Base-by-base conservation (phyloP, 2,113 vertebrate genomes). In the Zosterops borbonicus region DNA sequence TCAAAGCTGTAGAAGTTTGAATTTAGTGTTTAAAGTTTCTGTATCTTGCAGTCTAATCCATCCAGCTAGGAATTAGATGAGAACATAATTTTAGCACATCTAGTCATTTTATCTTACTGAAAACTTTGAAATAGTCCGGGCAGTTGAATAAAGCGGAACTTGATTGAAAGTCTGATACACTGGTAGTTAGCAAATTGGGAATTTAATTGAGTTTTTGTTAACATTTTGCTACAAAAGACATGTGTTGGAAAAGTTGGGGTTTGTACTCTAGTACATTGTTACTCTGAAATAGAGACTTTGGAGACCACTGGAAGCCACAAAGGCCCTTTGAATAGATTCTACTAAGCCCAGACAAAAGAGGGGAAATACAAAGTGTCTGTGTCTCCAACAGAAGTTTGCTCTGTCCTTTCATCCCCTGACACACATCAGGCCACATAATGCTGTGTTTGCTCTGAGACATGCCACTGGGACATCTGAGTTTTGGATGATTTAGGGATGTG, bases 171-270 rank as follows among this genome's bases (percentile, higher is more conserved):
- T 55, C 35, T 53, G 87, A 82, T 91, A 79, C 41, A 14, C 49
- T 82, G 74, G 33, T 91, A 77, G 74, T 86, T 95, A 89, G 65
- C 21, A 92, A 92, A 89, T 82, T 60, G 74, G 69, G 90, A 92
- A 82, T 82, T 87, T 87, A 89, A 92, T 87, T 89, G 90, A 71
- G 23, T 52, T 91, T 95, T 75, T 78, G 11, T 52, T 64, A 84
- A 25, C 44, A 37, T 47, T 92, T 94, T 68, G 17, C 60, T 87
- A 29, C 58, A 82, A 64, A 49, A 5, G 0, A 17, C 4, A 0
- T 22, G 7, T 56, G 87, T 63, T 44, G 24, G 44, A 71, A 41
- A 78, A 87, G 29, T 41, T 78, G 60, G 33, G 63, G 22, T 88
- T 82, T 64, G 25, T 79, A 25, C 24, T 82, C 41, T 47, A 21